These are phyloP conservation scores for Acleris sparsana DNA, from an alignment of 2,888 invertebrate species.

Conservation along the genomic window DNA sequence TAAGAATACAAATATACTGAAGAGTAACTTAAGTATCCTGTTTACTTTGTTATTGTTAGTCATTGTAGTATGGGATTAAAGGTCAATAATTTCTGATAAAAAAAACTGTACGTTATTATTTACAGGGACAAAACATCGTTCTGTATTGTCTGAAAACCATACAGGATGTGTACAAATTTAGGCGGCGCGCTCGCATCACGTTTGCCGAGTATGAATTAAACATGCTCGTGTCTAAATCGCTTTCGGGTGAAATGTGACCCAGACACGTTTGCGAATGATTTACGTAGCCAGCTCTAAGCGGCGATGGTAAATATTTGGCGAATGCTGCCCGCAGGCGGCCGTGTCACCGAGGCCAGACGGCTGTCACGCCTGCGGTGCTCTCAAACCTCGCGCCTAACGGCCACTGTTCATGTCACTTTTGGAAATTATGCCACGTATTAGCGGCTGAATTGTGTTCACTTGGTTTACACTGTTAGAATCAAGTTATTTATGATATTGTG, in stretches of 20 bases:
- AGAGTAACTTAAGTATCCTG: too few relatives aligned
- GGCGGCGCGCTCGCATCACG: conserved; percentile 14
- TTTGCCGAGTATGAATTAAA: conserved; percentile 24
- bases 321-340: conserved; percentile 45
- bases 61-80: too few relatives aligned
- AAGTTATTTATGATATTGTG: too few relatives aligned
- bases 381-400: conserved; percentile 34
- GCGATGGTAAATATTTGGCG: conserved; percentile 55
- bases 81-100: too few relatives aligned
- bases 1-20: neutral
- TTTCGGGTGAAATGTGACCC: conserved; percentile 50
- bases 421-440: conserved; percentile 11
- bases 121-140: too few relatives aligned
- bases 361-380: conserved; percentile 36
- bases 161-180: neutral
- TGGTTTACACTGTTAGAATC: neutral
- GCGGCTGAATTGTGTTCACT: neutral
- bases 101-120: too few relatives aligned
- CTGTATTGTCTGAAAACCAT: too few relatives aligned
- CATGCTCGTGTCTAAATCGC: conserved; percentile 44
- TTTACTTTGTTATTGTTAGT: too few relatives aligned
- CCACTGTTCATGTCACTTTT: conserved; percentile 26
- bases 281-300: conserved; percentile 43
- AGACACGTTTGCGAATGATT: conserved; percentile 52
- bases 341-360: conserved; percentile 38